phyloP scores from a whole-genome alignment of 2,113 vertebrate species.

The Procapra przewalskii region DNA sequence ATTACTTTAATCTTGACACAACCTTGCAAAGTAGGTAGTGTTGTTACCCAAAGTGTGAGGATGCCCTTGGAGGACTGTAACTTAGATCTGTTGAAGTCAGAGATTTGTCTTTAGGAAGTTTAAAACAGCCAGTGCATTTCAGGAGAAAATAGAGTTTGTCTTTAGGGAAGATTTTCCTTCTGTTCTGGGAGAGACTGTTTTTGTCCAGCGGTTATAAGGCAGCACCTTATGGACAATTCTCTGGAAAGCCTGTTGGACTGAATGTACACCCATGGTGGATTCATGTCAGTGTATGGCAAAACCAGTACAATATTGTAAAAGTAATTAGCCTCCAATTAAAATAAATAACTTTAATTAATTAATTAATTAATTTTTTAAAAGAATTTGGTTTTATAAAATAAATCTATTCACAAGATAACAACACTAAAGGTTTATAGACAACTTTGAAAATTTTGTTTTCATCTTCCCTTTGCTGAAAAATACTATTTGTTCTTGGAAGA shows the following conservation, averaged over 20 bases:
- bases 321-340: too few relatives aligned
- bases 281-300: too few relatives aligned
- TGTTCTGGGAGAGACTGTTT: not conserved
- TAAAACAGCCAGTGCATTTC: not conserved
- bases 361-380: not conserved
- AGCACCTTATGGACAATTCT: not conserved
- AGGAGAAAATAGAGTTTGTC: not conserved
- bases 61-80: not conserved
- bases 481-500: not conserved
- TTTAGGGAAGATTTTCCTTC: not conserved
- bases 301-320: too few relatives aligned
- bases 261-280: fast-evolving
- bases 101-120: not conserved
- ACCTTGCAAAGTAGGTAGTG: not conserved
- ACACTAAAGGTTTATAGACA: not conserved
- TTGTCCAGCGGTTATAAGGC: not conserved
- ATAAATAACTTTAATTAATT: too few relatives aligned
- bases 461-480: not conserved
- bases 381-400: not conserved
- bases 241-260: not conserved
- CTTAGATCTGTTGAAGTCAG: not conserved
- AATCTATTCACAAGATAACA: not conserved
- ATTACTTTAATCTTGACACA: not conserved
- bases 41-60: not conserved
- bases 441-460: not conserved